phyloP scores from a whole-genome alignment of 2,797 vertebrate genomes.

The Halcyon badia region DNA sequence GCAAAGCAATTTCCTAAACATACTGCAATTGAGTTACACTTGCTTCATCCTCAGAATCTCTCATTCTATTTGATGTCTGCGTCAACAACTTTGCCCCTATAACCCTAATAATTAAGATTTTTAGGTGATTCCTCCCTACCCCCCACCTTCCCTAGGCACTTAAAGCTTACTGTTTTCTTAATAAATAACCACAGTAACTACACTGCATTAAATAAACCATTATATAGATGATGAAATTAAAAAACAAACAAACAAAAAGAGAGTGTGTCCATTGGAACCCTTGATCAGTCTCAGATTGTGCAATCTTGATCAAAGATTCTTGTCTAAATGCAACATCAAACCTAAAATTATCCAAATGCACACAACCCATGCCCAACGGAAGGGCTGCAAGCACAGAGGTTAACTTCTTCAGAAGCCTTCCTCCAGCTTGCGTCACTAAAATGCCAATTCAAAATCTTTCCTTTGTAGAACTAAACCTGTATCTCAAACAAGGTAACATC shows the following conservation, averaged over 20 bases:
- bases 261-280: background rate
- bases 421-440: slow-evolving; percentile 15
- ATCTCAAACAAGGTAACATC: slow-evolving; percentile 19
- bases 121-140: slow-evolving; percentile 23
- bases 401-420: background rate
- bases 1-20: slow-evolving; percentile 26
- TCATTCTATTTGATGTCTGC: background rate
- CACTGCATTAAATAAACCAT: slow-evolving; percentile 69
- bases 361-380: background rate
- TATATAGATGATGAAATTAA: background rate
- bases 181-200: slow-evolving; percentile 67
- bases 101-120: slow-evolving; percentile 13
- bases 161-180: slow-evolving; percentile 73
- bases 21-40: background rate
- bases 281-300: slow-evolving; percentile 10
- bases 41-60: slow-evolving; percentile 27
- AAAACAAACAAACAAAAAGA: background rate
- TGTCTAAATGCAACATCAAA: background rate
- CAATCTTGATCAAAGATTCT: background rate
- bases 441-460: background rate
- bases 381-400: slow-evolving; percentile 20
- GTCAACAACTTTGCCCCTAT: background rate
- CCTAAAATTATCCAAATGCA: background rate
- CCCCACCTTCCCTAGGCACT: slow-evolving; percentile 77
- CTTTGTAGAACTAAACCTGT: slow-evolving; percentile 50